Conservation (phyloP, 2,888 invertebrate genomes). For the Deilephila porcellus region DNA sequence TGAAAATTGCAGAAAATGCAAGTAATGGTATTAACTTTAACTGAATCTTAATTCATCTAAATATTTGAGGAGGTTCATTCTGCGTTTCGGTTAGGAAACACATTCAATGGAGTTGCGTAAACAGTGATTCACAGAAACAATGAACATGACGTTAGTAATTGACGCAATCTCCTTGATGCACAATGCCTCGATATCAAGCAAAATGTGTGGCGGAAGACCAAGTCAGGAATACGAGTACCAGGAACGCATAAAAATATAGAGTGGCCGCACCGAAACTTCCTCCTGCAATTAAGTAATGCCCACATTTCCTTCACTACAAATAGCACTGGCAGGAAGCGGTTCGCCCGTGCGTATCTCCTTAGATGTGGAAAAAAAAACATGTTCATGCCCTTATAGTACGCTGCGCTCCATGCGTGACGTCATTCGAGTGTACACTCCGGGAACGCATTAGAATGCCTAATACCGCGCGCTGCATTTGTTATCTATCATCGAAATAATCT, state of each 20-base stretch:
- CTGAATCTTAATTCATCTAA: not conserved
- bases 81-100: slow-evolving; percentile 8
- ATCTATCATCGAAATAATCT: slow-evolving; percentile 25
- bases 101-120: slow-evolving; percentile 16
- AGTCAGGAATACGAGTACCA: slow-evolving; percentile 1
- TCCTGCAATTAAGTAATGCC: slow-evolving; percentile 20
- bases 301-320: slow-evolving; percentile 26
- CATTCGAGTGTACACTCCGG: not conserved
- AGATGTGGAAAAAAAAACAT: slow-evolving; percentile 11
- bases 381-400: slow-evolving; percentile 21
- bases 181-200: not conserved
- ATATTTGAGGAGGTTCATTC: not conserved
- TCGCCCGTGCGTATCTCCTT: slow-evolving; percentile 25
- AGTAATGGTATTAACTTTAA: not conserved
- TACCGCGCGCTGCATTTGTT: slow-evolving; percentile 10
- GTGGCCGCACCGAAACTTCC: slow-evolving; percentile 18
- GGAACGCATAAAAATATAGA: slow-evolving; percentile 13
- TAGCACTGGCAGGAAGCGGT: slow-evolving; percentile 24
- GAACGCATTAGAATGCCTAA: not conserved
- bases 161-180: slow-evolving; percentile 14
- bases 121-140: slow-evolving; percentile 23
- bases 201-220: not conserved
- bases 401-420: slow-evolving; percentile 14
- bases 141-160: slow-evolving; percentile 10
- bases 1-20: too few relatives aligned